Evolutionary conservation across 2,797 vertebrate genomes (phyloP).

Genomic region (Poeciliopsis presidionis): DNA sequence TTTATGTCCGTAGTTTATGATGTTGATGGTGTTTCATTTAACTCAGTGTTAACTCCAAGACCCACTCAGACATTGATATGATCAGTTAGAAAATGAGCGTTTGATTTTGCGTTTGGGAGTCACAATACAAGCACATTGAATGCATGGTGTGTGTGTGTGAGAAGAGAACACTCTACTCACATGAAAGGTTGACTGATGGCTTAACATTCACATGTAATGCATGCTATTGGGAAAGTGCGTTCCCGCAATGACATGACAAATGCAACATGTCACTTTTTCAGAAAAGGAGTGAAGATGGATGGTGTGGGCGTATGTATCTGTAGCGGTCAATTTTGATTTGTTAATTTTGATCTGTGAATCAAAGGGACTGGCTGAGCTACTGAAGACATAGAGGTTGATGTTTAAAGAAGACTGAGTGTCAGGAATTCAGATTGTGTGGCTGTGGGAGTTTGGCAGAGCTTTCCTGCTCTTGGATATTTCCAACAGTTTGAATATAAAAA

Average conservation of each 20-base stretch:
- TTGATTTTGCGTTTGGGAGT: slow-evolving; percentile 23
- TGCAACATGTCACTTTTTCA: slow-evolving; percentile 21
- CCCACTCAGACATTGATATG: slow-evolving; percentile 45
- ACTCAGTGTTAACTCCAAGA: slow-evolving; percentile 58
- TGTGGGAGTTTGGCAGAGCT: slow-evolving; percentile 9
- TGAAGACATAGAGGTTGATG: slow-evolving; percentile 7
- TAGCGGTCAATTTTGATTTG: slow-evolving; percentile 28
- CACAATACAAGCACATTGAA: slow-evolving; percentile 1
- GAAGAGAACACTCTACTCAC: slow-evolving; percentile 33
- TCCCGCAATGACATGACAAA: slow-evolving; percentile 45
- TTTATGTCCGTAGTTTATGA: neutral
- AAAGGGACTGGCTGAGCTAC: neutral
- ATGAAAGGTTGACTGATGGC: slow-evolving; percentile 60
- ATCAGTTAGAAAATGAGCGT: slow-evolving; percentile 44
- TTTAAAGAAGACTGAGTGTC: slow-evolving; percentile 29
- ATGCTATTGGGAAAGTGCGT: slow-evolving; percentile 2
- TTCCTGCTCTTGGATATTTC: slow-evolving; percentile 8
- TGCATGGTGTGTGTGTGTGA: neutral
- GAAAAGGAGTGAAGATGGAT: slow-evolving; percentile 32
- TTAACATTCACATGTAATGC: slow-evolving; percentile 50
- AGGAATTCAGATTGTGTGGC: slow-evolving; percentile 16
- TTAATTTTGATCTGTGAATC: slow-evolving; percentile 41
- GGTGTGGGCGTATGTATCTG: slow-evolving; percentile 22
- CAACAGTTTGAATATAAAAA: slow-evolving; percentile 3
- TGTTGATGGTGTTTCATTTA: neutral